Evolutionary conservation across 2,888 invertebrate species (phyloP), one percentile per base, ranked within the genome.

Genomic region (Eupithecia insigniata): DNA sequence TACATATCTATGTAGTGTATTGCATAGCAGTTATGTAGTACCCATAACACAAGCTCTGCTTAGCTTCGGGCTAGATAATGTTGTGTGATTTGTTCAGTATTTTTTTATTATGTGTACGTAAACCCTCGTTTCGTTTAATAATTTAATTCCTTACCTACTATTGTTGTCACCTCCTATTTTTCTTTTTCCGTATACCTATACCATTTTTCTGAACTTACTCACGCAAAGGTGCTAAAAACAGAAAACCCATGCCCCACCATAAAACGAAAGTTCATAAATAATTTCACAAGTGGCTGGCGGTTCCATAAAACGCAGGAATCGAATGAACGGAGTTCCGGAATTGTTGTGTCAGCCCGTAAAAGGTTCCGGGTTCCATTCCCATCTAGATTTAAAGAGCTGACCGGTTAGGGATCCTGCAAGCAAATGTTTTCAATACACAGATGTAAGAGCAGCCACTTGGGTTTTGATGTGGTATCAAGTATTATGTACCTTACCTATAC

Each of bases 371-470:
- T 76, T 78, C 78, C 74, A 79, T 78, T 78, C 60, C 76, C 75
- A 78, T 79, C 78, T 77, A 77, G 76, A 81, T 79, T 81, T 79
- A 78, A 79, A 75, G 78, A 78, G 78, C 78, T 77, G 79, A 78
- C 78, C 79, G 76, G 78, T 77, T 78, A 72, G 71, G 32, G 76
- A 71, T 69, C 76, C 73, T 76, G 76, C 78, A 80, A 79, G 79
- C 78, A 79, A 80, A 80, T 80, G 79, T 78, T 73, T 71, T 69
- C 46, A 22, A 22, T 10, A 66, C 70, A 34, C 1, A 5, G 69
- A 77, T 70, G 51, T 69, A 14, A 2, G 58, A 69, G 67, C 14
- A 0, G 2, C 0, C 43, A 14, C 51, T 62, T 46, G 12, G 36
- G 36, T 51, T 64, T 46, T n/a, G 67, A 72, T 73, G 69, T 34